These are phyloP conservation scores for Stegophylla sp. DNA, from an alignment of 2,888 invertebrate species.

Conservation along the genomic window DNA sequence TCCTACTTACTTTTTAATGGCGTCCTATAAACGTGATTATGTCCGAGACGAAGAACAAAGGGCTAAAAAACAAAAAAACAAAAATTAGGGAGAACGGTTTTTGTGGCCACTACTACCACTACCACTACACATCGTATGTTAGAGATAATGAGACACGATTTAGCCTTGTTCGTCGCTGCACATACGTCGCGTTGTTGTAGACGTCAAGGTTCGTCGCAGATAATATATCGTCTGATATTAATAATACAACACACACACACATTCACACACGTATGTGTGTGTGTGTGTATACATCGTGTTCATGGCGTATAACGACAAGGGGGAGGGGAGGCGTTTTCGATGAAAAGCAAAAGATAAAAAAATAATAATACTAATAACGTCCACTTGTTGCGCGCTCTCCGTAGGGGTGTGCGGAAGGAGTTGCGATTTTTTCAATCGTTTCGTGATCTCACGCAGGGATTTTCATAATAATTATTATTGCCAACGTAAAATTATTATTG, in stretches of 20 bases:
- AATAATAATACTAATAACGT: background rate
- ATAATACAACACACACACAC: slow-evolving; percentile 18
- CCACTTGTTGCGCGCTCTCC: background rate
- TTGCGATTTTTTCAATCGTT: slow-evolving; percentile 1
- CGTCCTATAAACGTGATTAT: slow-evolving; percentile 10
- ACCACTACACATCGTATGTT: background rate
- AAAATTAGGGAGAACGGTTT: slow-evolving; percentile 38
- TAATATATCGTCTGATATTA: slow-evolving; percentile 50
- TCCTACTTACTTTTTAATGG: background rate
- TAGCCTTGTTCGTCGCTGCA: slow-evolving; percentile 39
- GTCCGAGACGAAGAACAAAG: slow-evolving; percentile 6
- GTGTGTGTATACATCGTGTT: background rate
- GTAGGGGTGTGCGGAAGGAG: slow-evolving; percentile 12
- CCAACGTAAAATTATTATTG: background rate
- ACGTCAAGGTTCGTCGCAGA: slow-evolving; percentile 38
- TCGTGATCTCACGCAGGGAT: slow-evolving; percentile 42
- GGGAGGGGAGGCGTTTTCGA: background rate
- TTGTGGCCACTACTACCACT: slow-evolving; percentile 29
- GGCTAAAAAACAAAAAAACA: background rate
- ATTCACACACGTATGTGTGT: background rate
- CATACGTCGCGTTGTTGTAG: slow-evolving; percentile 11
- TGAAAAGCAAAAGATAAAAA: slow-evolving; percentile 24
- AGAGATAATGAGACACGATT: slow-evolving; percentile 44
- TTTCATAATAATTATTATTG: slow-evolving; percentile 51
- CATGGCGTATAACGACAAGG: background rate